phyloP scores from a whole-genome alignment of 2,113 vertebrate species.

The Pachypanchax playfairii region DNA sequence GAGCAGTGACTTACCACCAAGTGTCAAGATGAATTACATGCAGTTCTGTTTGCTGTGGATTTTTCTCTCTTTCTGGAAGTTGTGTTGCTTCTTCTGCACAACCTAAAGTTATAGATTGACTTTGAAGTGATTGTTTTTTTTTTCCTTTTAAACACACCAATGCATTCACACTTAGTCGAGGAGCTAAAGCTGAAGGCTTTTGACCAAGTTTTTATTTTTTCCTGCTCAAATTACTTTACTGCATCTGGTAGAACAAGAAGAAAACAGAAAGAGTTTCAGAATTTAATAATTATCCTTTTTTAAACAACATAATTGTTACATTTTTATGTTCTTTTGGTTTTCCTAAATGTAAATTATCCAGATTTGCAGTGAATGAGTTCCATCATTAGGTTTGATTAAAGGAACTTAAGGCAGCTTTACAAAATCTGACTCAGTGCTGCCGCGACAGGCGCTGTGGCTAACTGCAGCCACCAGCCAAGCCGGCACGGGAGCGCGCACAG shows the following conservation, averaged over 20 bases:
- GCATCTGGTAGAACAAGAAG: slow-evolving; percentile 10
- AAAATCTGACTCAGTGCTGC: too few relatives aligned
- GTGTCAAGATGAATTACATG: slow-evolving; percentile 32
- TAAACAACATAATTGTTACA: too few relatives aligned
- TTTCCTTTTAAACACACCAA: slow-evolving; percentile 29
- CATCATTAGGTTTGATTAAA: too few relatives aligned
- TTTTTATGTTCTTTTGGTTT: too few relatives aligned
- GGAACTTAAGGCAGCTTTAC: too few relatives aligned
- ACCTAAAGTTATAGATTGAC: slow-evolving; percentile 26
- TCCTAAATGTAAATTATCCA: too few relatives aligned
- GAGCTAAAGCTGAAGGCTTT: slow-evolving; percentile 39
- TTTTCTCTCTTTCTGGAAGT: slow-evolving; percentile 21
- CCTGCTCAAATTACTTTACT: slow-evolving; percentile 20
- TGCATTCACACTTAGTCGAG: slow-evolving; percentile 28
- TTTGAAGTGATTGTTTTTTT: slow-evolving; percentile 44
- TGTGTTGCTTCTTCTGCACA: slow-evolving; percentile 43
- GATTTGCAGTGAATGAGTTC: too few relatives aligned
- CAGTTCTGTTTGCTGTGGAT: slow-evolving; percentile 28
- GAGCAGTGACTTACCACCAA: not conserved
- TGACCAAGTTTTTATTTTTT: slow-evolving; percentile 24
- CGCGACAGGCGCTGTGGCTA: too few relatives aligned
- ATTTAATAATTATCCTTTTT: too few relatives aligned
- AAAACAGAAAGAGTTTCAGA: slow-evolving; percentile 5
- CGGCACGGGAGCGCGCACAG: too few relatives aligned
- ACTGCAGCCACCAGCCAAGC: too few relatives aligned